Base-by-base conservation (phyloP, 2,113 vertebrate genomes). In the Naja naja region DNA sequence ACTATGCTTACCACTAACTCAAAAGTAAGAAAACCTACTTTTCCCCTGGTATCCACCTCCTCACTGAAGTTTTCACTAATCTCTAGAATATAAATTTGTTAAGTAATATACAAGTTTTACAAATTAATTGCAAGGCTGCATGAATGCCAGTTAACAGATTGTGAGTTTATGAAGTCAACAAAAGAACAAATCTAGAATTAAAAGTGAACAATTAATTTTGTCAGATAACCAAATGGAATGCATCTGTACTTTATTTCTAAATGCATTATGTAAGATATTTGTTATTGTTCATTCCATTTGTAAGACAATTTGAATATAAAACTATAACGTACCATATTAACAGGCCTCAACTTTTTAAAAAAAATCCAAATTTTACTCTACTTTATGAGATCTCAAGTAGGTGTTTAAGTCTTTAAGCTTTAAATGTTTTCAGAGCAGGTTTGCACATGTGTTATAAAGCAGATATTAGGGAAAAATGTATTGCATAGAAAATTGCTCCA, bases 111-210 rank as follows among this genome's bases (percentile, higher is more conserved):
- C 16, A 56, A 91, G 18, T 6, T 88, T 95, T 89, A 91, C 94
- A 90, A 94, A 95, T 96, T 93, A 94, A 92, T 90, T 93, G 9
- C 6, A 11, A 30, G 74, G 91, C 25, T 89, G 20, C 58, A 69
- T 74, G 27, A 95, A 91, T 86, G 43, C 11, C 91, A 34, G 49
- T 92, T 91, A 93, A 88, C 22, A 93, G 94, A 89, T n/a, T 52
- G 52, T n/a, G 30, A 93, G 92, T 94, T 91, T 95, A 90, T 94
- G 88, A 4, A 52, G 93, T 39, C 39, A 89, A 74, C 10, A 53
- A 89, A 88, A 88, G 16, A 14, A 55, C 9, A 94, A 94, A 81
- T 53, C 10, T 55, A 58, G 87, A 95, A 25, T 34, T 11, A 95
- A 93, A 52, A 74, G 4, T 55, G 93, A 94, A 94, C 93, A 49